Conservation (phyloP, 53 echinoderm and acorn worm species). For the Crossaster papposus region DNA sequence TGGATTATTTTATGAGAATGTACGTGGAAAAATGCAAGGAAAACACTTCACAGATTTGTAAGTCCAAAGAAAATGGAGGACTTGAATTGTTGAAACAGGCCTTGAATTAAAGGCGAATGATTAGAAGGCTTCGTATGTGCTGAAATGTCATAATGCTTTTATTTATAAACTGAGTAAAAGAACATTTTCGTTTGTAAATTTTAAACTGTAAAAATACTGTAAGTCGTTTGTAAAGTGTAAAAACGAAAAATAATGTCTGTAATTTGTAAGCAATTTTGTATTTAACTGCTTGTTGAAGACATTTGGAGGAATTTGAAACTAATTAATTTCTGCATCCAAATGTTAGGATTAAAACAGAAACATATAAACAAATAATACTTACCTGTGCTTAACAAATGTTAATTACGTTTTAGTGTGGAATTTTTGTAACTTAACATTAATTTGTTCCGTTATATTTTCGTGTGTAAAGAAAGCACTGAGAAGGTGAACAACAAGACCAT, state of each 20-base stretch:
- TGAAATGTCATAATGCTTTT: conserved; percentile 3
- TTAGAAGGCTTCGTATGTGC: background rate
- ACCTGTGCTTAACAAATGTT: too few relatives aligned
- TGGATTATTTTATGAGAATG: background rate
- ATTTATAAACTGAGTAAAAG: background rate
- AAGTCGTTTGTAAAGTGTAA: conserved; percentile 4
- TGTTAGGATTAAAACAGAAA: background rate
- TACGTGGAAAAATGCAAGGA: background rate
- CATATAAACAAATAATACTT: too few relatives aligned
- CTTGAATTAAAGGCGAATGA: background rate
- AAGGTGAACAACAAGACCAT: too few relatives aligned
- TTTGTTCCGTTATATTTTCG: too few relatives aligned
- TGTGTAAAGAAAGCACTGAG: too few relatives aligned
- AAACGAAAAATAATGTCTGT: conserved; percentile 4
- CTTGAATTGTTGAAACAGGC: too few relatives aligned
- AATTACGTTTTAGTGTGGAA: too few relatives aligned
- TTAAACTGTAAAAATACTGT: background rate
- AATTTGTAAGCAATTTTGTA: background rate
- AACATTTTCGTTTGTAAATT: conserved; percentile 2
- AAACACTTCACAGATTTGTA: background rate
- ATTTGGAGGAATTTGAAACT: background rate
- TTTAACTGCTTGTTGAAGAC: conserved; percentile 1
- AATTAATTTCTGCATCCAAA: background rate
- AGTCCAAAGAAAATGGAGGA: background rate
- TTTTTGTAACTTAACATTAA: too few relatives aligned